These are phyloP conservation scores for Phalacrocorax aristotelis DNA, from an alignment of 2,113 vertebrate species.

Conservation along the genomic window DNA sequence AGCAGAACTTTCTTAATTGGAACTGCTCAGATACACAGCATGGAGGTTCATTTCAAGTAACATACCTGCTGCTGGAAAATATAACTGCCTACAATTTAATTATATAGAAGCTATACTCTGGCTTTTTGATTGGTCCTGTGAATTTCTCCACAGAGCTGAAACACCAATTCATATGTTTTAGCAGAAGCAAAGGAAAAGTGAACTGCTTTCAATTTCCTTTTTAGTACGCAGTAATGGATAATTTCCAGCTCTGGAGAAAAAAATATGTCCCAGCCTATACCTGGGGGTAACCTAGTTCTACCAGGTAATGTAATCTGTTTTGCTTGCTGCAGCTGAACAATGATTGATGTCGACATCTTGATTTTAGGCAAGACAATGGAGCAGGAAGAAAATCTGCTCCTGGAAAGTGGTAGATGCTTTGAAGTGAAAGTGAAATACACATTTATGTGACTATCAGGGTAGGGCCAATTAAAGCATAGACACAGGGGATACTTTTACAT, in stretches of 20 bases:
- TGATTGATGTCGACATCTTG: background rate
- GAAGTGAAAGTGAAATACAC: background rate
- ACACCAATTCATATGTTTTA: background rate
- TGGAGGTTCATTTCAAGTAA: constrained; percentile 40
- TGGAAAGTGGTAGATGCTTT: background rate
- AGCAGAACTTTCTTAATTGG: constrained; percentile 32
- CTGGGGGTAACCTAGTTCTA: constrained; percentile 37
- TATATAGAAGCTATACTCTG: background rate
- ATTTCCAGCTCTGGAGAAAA: background rate
- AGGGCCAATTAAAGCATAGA: background rate
- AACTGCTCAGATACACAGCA: background rate
- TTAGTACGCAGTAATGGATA: background rate
- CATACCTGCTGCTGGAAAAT: constrained; percentile 19
- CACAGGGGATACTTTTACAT: background rate
- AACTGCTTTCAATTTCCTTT: constrained; percentile 50
- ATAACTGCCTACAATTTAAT: background rate
- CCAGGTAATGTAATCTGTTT: constrained; percentile 40
- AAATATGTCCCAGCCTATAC: background rate
- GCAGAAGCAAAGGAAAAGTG: constrained; percentile 30
- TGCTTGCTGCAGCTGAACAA: background rate
- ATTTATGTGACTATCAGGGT: background rate
- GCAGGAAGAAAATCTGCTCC: constrained; percentile 2
- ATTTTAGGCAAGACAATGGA: background rate
- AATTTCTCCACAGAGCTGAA: constrained; percentile 20
- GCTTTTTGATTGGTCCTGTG: background rate